Percentiles rank a stretch among this genome's conserved stretches.
These are phyloP conservation scores for Gerris buenoi DNA, from an alignment of 1,140 invertebrate species.

Conservation along the genomic window DNA sequence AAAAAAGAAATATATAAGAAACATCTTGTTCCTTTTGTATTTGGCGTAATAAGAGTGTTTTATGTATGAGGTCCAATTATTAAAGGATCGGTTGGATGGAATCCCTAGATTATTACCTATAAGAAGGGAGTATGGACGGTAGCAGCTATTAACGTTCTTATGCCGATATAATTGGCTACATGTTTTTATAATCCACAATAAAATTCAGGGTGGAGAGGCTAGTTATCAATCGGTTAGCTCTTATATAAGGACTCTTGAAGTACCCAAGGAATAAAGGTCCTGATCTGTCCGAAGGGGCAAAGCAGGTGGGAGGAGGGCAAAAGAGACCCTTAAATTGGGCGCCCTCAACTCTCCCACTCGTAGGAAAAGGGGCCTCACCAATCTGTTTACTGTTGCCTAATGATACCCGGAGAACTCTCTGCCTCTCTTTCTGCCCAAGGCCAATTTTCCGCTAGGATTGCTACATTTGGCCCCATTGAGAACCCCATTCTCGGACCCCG, in stretches of 20 bases:
- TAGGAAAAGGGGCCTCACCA: background rate
- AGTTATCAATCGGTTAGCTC: background rate
- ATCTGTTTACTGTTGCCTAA: background rate
- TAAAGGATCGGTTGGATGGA: no score
- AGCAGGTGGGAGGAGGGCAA: background rate
- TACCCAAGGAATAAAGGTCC: background rate
- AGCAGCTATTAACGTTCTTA: no score
- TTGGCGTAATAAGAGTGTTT: no score
- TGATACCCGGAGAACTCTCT: background rate
- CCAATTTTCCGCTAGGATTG: background rate
- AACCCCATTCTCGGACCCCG: background rate
- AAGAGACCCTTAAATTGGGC: background rate
- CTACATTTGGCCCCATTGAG: background rate
- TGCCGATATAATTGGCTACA: background rate
- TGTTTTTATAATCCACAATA: no score
- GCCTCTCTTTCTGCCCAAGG: background rate
- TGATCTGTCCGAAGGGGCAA: background rate
- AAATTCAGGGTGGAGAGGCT: no score
- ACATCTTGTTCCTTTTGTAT: no score
- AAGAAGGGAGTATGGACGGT: no score
- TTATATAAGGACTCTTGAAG: background rate
- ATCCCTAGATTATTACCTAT: no score
- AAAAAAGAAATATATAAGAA: no score
- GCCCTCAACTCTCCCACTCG: background rate
- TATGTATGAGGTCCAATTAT: no score